phyloP scores from a whole-genome alignment of 2,797 vertebrate species.

The Loriculus beryllinus region DNA sequence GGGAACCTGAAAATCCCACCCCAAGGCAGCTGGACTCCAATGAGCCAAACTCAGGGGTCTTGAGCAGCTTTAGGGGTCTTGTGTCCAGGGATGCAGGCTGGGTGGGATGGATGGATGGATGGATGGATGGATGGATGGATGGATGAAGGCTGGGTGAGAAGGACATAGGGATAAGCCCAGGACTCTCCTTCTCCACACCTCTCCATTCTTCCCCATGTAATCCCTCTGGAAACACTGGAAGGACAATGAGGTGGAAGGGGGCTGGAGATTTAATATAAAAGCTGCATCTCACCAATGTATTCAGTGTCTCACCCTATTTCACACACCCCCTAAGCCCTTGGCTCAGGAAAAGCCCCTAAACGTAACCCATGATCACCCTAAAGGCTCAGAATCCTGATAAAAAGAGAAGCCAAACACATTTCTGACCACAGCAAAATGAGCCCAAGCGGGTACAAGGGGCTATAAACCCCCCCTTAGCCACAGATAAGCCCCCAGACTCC shows the following conservation, averaged over 20 bases:
- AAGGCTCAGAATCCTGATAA: background rate
- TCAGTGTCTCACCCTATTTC: background rate
- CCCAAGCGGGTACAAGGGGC: background rate
- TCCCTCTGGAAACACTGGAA: background rate
- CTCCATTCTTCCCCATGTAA: background rate
- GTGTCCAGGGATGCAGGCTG: background rate
- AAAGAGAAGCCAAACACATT: background rate
- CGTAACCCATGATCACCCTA: background rate
- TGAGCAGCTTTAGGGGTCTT: background rate
- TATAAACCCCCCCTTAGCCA: background rate
- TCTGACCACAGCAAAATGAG: background rate
- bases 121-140: too few species aligned
- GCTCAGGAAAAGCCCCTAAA: background rate
- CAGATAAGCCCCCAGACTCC: background rate
- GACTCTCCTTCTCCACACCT: background rate
- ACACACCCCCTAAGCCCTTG: background rate
- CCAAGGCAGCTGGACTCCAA: background rate
- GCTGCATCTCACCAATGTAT: background rate
- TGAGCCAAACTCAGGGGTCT: accelerated
- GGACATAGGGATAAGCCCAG: background rate
- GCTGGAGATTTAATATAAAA: background rate
- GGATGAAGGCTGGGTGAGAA: background rate
- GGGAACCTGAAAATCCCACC: background rate
- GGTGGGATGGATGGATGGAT: background rate
- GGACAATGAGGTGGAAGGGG: background rate